Base-by-base conservation (phyloP, 2,113 vertebrate genomes). In the Bubo bubo region DNA sequence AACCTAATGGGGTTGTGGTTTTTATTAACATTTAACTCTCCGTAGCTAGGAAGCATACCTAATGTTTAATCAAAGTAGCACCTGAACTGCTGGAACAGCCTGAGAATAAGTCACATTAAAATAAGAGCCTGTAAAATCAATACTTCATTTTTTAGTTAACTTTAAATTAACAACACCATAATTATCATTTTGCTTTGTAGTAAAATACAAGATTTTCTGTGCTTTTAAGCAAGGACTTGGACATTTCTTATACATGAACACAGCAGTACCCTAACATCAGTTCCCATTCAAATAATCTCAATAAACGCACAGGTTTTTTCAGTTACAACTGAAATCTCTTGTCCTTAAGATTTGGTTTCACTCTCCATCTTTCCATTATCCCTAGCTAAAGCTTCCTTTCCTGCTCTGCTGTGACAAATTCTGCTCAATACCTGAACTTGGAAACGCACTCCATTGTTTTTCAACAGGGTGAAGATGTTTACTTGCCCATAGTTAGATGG, bases 1-100 rank as follows among this genome's bases (percentile, higher is more conserved):
- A 47, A 76, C 4, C 2, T 1, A 19, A 43, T 0, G 5, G 21
- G 3, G 5, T 1, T 60, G 18, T 7, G 34, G 4, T 28, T 79
- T 68, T 37, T 28, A 28, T 3, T 5, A n/a, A 68, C 16, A 11
- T 22, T 37, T n/a, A 21, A 13, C 34, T 30, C 49, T 35, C 39
- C 5, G 0, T 7, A 41, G 15, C 6, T n/a, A 18, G 11, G 14
- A 76, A 80, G 8, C 6, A 32, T 0, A 58, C 4, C 11, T 63
- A 28, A 32, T 6, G 37, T 20, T 70, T 13, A 47, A 66, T 4
- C 20, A 39, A 58, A 86, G 53, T 3, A 53, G 50, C 6, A 1
- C 32, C 6, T 74, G 45, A 76, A 45, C 32, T 3, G 14, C 80
- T 68, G 49, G 9, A 63, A 74, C 7, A n/a, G 41, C 21, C 55